phyloP scores from a whole-genome alignment of 2,113 vertebrate species.

The Scartelaos histophorus region DNA sequence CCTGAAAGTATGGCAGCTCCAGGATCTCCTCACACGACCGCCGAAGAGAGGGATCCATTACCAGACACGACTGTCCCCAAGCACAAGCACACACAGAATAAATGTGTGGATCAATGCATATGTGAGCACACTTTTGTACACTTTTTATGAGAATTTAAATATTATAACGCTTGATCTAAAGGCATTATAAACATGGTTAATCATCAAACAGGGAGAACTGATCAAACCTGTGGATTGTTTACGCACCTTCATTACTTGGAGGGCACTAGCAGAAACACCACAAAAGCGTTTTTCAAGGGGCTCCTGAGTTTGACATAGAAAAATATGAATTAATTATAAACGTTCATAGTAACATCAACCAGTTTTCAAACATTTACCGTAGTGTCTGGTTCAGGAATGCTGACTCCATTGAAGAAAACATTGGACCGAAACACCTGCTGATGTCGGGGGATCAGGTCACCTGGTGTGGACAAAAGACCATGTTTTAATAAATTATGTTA shows the following conservation, averaged over 20 bases:
- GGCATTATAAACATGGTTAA: too few species aligned
- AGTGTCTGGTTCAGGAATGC: constrained; percentile 80
- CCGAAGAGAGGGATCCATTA: constrained; percentile 78
- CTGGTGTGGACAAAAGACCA: constrained; percentile 39
- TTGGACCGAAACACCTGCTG: constrained; percentile 82
- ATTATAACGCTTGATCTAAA: too few species aligned
- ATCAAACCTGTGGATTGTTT: background rate
- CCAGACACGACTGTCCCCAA: constrained; percentile 71
- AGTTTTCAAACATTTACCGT: constrained; percentile 54
- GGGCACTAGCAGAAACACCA: constrained; percentile 60
- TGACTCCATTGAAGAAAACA: constrained; percentile 81
- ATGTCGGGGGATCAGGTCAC: constrained; percentile 81
- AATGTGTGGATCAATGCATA: background rate
- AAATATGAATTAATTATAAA: background rate
- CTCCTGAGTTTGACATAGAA: constrained; percentile 60
- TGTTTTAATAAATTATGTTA: background rate
- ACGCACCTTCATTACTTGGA: constrained; percentile 77
- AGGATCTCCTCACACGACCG: constrained; percentile 79
- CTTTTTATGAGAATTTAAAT: background rate
- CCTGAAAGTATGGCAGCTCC: constrained; percentile 77
- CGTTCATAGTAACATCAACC: background rate
- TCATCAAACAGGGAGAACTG: too few species aligned
- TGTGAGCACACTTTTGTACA: background rate
- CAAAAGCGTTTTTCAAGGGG: constrained; percentile 77
- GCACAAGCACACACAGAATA: constrained; percentile 1